A percentile compares a stretch with the other conserved stretches of the same genome.
Conservation (phyloP, 1,140 invertebrate species). For the Druon quercuslanigerum region DNA sequence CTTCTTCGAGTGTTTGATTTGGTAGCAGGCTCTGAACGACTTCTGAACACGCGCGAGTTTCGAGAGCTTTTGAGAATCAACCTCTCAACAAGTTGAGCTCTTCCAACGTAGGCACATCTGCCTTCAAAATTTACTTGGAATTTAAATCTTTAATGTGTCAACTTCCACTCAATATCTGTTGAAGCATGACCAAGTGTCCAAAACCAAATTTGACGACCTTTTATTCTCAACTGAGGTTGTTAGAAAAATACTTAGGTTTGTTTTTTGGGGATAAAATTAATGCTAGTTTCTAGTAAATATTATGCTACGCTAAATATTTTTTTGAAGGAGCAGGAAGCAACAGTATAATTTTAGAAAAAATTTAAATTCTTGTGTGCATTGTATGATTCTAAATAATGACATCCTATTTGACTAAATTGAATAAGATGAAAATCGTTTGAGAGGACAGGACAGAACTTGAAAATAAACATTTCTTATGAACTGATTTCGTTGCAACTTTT, state of each 20-base stretch:
- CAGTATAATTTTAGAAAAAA: too few species aligned
- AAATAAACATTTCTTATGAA: too few species aligned
- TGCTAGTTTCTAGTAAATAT: neutral
- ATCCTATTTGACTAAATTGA: too few species aligned
- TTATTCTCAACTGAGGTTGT: neutral
- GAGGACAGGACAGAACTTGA: too few species aligned
- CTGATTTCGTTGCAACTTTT: too few species aligned
- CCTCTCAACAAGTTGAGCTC: neutral
- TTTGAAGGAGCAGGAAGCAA: neutral
- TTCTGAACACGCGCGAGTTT: slow-evolving; percentile 53
- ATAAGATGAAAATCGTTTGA: too few species aligned
- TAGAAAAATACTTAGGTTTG: neutral
- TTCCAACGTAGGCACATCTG: neutral
- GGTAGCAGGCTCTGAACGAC: slow-evolving; percentile 37
- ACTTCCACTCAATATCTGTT: neutral
- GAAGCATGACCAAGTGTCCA: neutral
- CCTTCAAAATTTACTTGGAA: neutral
- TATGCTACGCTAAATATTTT: neutral
- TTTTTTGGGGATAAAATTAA: neutral
- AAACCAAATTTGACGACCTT: neutral
- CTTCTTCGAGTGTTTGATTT: slow-evolving; percentile 62
- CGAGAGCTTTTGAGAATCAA: slow-evolving; percentile 43
- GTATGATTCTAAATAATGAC: too few species aligned
- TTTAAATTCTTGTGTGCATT: too few species aligned
- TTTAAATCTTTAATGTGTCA: neutral